phyloP scores from a whole-genome alignment of 2,797 vertebrate species.

The Cephalopachus bancanus region DNA sequence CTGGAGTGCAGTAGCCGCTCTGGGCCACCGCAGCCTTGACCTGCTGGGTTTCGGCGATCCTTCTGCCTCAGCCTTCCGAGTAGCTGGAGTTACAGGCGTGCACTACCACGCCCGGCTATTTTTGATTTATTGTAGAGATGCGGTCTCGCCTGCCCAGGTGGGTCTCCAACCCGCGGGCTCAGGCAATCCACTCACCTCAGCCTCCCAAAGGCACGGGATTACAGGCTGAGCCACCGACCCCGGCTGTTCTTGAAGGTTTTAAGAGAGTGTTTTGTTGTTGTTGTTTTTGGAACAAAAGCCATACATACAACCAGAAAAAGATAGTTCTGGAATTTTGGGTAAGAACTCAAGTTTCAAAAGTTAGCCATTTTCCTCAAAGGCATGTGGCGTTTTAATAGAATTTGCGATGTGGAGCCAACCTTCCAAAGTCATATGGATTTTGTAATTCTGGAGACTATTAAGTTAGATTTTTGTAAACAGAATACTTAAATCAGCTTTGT shows the following conservation, averaged over 20 bases:
- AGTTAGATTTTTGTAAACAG: conserved; percentile 33
- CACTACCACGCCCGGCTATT: too few relatives aligned
- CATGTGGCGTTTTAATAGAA: conserved; percentile 50
- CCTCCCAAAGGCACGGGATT: too few relatives aligned
- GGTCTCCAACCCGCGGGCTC: too few relatives aligned
- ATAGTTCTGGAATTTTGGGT: not conserved
- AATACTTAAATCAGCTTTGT: conserved; percentile 7
- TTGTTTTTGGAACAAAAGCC: conserved; percentile 2
- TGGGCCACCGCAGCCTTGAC: too few relatives aligned
- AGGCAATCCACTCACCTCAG: too few relatives aligned
- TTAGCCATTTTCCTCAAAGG: not conserved
- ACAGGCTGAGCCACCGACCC: too few relatives aligned
- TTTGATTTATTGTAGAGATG: too few relatives aligned
- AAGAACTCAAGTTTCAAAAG: not conserved
- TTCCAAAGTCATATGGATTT: not conserved
- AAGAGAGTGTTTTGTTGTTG: not conserved
- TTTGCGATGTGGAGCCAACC: not conserved
- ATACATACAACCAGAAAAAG: not conserved
- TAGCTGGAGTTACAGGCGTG: too few relatives aligned
- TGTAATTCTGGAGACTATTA: not conserved
- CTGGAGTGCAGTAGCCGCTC: too few relatives aligned
- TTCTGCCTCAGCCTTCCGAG: too few relatives aligned
- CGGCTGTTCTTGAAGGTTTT: not conserved
- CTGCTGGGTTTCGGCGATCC: too few relatives aligned
- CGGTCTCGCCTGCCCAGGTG: too few relatives aligned